A percentile compares a stretch with the other conserved stretches of the same genome.
Conservation (phyloP, 2,888 invertebrate species). For the Halocaridina rubra region DNA sequence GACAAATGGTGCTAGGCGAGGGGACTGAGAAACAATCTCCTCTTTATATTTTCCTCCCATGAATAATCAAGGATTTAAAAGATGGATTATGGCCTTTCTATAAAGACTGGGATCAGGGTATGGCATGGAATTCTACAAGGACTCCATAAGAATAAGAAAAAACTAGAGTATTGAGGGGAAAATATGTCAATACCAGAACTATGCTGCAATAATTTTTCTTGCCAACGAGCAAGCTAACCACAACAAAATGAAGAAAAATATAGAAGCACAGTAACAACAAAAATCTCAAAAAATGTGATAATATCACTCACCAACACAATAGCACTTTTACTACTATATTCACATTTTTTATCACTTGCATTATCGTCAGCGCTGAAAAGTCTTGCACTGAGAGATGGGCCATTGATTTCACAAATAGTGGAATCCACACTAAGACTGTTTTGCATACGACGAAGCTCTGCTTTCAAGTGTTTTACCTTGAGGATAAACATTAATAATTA, state of each 20-base stretch:
- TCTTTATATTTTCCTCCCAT: too few relatives aligned
- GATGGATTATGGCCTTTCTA: too few relatives aligned
- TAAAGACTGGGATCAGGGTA: too few relatives aligned
- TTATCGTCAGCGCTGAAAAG: neutral
- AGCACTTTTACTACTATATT: slow-evolving; percentile 23
- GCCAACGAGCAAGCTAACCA: too few relatives aligned
- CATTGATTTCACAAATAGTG: slow-evolving; percentile 45
- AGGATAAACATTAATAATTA: neutral
- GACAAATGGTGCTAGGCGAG: too few relatives aligned
- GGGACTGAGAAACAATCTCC: too few relatives aligned
- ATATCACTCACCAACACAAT: slow-evolving; percentile 14
- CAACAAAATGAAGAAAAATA: neutral
- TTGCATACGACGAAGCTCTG: slow-evolving; percentile 38
- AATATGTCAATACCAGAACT: too few relatives aligned
- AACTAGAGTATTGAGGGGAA: too few relatives aligned
- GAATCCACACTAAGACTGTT: slow-evolving; percentile 14
- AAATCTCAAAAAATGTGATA: neutral
- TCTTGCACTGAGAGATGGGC: neutral
- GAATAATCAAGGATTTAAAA: too few relatives aligned
- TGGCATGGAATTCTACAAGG: too few relatives aligned
- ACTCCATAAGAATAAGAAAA: too few relatives aligned
- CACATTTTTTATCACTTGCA: neutral
- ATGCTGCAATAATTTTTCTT: too few relatives aligned
- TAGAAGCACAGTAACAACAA: neutral
- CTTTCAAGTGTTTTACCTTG: slow-evolving; percentile 14